Evolutionary conservation across 2,888 invertebrate species (phyloP), one percentile per base, ranked within the genome.

Genomic region (Amorpha juglandis): DNA sequence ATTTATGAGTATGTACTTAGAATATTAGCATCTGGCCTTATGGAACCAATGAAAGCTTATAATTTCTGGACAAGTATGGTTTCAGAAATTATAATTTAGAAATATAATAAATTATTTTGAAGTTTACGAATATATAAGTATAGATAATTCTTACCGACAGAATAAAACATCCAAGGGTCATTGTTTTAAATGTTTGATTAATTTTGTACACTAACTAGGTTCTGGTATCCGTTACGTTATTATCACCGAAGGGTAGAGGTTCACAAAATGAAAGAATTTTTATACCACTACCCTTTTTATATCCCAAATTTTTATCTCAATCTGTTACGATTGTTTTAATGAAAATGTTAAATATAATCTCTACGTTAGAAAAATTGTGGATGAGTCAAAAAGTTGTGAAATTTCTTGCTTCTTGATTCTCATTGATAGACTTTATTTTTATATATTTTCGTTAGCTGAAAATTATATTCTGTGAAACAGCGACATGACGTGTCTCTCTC

Each of bases 251-350:
- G 51, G 63, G 27, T 58, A 51, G 14, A 35, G n/a, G 63, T 71
- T 77, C 76, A 80, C 42, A 38, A 11, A 58, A 74, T 88, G 86
- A 83, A 80, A 73, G 65, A 69, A 68, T 75, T 71, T 67, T 67
- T 62, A 63, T 67, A 69, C 63, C 11, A 67, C 68, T 70, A 63
- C 74, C 76, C 84, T 82, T 87, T 89, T 90, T 91, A 90, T 91
- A 91, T 80, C 71, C 42, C 38, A 68, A 76, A 74, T 73, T 69
- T 67, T 78, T 81, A 87, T 87, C 86, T 76, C 74, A 79, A 80
- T 78, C 78, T 74, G 69, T 76, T 73, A 79, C 81, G 79, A 85
- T 83, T 81, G 78, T 79, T 87, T 81, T 84, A 81, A 79, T 85
- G 82, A 89, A 84, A 83, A 80, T 76, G 76, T 77, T 74, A 69